Percentiles rank a stretch among this genome's conserved stretches.
Evolutionary conservation across 2,113 vertebrate species (phyloP).

Genomic region (Aspiorhynchus laticeps): DNA sequence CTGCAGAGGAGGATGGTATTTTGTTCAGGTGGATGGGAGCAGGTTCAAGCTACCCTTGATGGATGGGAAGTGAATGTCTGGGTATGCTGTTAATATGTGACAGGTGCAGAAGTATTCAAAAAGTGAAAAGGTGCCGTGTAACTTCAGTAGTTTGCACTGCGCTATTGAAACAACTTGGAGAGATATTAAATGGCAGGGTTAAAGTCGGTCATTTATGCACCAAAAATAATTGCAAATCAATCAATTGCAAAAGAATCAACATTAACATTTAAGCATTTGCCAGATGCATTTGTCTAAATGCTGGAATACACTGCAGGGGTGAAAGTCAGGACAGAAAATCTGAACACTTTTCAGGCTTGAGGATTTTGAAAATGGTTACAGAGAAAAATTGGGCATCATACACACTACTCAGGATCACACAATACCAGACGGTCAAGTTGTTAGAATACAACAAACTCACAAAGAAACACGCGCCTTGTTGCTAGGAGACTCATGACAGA

Average conservation of each 20-base stretch:
- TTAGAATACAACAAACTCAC: background rate
- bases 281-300: background rate
- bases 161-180: background rate
- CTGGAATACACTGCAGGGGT: background rate
- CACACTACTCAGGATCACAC: background rate
- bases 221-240: background rate
- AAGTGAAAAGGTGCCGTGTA: background rate
- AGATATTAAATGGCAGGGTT: background rate
- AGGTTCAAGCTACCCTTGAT: conserved; percentile 54
- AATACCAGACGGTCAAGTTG: background rate
- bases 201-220: background rate
- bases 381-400: background rate
- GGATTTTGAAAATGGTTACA: background rate
- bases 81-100: background rate
- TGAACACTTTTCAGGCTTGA: background rate
- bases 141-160: background rate
- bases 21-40: conserved; percentile 58
- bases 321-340: too few species aligned
- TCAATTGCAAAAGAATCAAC: background rate
- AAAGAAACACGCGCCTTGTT: background rate
- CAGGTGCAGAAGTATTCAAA: background rate
- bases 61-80: conserved; percentile 10
- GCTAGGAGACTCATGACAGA: background rate
- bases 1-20: conserved; percentile 53
- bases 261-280: background rate